A percentile compares a stretch with the other conserved stretches of the same genome.
These are phyloP conservation scores for Pocillopora meandrina DNA, from an alignment of 92 coral and sea anemone species.

Conservation along the genomic window DNA sequence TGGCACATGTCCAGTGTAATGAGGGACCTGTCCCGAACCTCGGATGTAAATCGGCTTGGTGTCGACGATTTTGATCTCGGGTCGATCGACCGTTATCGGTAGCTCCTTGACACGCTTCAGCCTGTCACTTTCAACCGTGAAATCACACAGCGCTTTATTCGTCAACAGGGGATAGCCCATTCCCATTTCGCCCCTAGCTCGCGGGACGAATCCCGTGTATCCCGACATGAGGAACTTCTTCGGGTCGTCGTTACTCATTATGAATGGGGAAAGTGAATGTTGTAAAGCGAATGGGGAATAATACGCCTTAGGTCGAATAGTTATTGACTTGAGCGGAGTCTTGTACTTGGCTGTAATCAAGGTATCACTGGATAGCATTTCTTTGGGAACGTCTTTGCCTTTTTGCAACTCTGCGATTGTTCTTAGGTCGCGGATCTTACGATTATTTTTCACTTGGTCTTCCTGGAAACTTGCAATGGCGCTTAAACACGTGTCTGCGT, in stretches of 20 bases:
- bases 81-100: slow-evolving; percentile 84
- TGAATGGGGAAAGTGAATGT: slow-evolving; percentile 91
- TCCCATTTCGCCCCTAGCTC: slow-evolving; percentile 89
- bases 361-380: slow-evolving; percentile 67
- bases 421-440: slow-evolving; percentile 75
- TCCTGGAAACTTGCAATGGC: slow-evolving; percentile 89
- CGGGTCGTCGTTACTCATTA: slow-evolving; percentile 84
- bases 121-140: slow-evolving; percentile 81
- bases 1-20: slow-evolving; percentile 99
- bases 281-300: slow-evolving; percentile 76
- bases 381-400: slow-evolving; percentile 76
- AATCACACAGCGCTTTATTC: slow-evolving; percentile 89
- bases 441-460: slow-evolving; percentile 75
- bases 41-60: slow-evolving; percentile 83
- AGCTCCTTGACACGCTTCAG: slow-evolving; percentile 65
- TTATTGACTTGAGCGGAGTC: slow-evolving; percentile 77
- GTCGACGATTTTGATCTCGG: slow-evolving; percentile 67
- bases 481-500: slow-evolving; percentile 93
- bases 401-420: slow-evolving; percentile 82
- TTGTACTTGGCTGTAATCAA: slow-evolving; percentile 65
- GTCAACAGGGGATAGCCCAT: slow-evolving; percentile 88
- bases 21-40: slow-evolving; percentile 89
- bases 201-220: slow-evolving; percentile 97
- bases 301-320: slow-evolving; percentile 72
- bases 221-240: slow-evolving; percentile 95